These are phyloP conservation scores for Thamnaconus septentrionalis DNA, from an alignment of 2,113 vertebrate species.

Conservation along the genomic window DNA sequence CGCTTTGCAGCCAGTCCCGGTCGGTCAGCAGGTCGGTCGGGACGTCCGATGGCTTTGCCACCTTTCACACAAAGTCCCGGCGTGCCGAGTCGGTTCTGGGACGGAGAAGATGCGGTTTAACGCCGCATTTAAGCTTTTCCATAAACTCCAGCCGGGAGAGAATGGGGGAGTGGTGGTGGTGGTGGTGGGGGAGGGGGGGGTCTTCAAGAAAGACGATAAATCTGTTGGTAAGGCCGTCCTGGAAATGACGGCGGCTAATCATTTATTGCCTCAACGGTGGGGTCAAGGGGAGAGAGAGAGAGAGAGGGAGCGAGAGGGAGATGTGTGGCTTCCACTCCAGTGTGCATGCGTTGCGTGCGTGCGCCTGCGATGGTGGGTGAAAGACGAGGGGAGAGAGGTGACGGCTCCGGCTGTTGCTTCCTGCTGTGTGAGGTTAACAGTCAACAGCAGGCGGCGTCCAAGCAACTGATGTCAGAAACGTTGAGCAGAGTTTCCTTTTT, in stretches of 20 bases:
- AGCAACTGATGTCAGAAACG: conserved; percentile 43
- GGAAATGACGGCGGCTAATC: conserved; percentile 52
- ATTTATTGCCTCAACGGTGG: conserved; percentile 33
- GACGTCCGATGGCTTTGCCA: conserved; percentile 25
- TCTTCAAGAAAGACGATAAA: conserved; percentile 61
- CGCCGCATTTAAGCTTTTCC: conserved; percentile 54
- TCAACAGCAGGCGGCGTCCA: conserved; percentile 42
- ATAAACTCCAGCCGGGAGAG: conserved; percentile 42
- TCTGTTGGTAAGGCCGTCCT: conserved; percentile 58
- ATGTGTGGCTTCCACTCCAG: conserved; percentile 36
- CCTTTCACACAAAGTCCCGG: conserved; percentile 21
- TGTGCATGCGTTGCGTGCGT: conserved; percentile 7
- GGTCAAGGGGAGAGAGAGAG: conserved; percentile 30
- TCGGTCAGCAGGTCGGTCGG: not conserved
- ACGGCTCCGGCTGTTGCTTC: conserved; percentile 35
- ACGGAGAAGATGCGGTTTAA: conserved; percentile 57
- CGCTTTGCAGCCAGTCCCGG: conserved; percentile 36
- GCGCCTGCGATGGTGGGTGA: not conserved
- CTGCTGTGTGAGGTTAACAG: conserved; percentile 38
- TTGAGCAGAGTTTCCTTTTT: conserved; percentile 19
- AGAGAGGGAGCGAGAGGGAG: conserved; percentile 20
- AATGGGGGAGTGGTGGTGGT: no score
- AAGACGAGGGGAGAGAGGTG: conserved; percentile 31
- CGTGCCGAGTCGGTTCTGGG: conserved; percentile 27
- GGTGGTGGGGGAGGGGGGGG: conserved; percentile 10